Conservation (phyloP, 2,888 invertebrate genomes). For the Philhelius pedissequus region DNA sequence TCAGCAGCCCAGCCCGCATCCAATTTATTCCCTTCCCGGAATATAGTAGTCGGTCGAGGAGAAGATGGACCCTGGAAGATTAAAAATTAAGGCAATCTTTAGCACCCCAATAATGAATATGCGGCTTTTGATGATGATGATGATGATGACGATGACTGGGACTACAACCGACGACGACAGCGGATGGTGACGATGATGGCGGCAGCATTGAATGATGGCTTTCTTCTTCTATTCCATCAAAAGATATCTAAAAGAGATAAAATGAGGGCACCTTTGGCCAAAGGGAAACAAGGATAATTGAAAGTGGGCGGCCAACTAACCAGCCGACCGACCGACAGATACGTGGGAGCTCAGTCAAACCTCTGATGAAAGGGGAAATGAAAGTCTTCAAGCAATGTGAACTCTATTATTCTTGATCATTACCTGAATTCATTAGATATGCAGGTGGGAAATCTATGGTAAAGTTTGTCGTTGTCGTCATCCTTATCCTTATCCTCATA, state of each 20-base stretch:
- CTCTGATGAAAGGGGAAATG: slow-evolving; percentile 9
- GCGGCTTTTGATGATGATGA: slow-evolving; percentile 2
- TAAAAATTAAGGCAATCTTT: slow-evolving; percentile 63
- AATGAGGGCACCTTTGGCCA: slow-evolving; percentile 54
- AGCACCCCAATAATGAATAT: slow-evolving; percentile 42
- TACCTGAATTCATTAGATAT: slow-evolving; percentile 58
- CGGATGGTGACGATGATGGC: background rate
- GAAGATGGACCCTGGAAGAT: slow-evolving; percentile 59
- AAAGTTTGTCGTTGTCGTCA: slow-evolving; percentile 41
- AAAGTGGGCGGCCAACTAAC: slow-evolving; percentile 34
- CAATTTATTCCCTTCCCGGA: background rate
- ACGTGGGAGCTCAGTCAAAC: background rate
- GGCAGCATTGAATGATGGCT: background rate
- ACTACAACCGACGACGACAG: background rate
- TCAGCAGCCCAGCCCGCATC: background rate
- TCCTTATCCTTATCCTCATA: too few species aligned
- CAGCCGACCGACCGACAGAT: too few species aligned
- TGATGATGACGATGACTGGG: background rate
- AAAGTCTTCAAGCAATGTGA: slow-evolving; percentile 46
- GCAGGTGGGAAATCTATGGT: slow-evolving; percentile 16
- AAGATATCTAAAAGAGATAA: slow-evolving; percentile 64
- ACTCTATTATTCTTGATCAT: slow-evolving; percentile 63
- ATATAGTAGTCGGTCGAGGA: background rate
- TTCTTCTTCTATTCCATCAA: slow-evolving; percentile 23
- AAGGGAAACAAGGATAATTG: slow-evolving; percentile 61